Evolutionary conservation across 92 coral and sea anemone genomes (phyloP).

Genomic region (Parazoanthus darwini): DNA sequence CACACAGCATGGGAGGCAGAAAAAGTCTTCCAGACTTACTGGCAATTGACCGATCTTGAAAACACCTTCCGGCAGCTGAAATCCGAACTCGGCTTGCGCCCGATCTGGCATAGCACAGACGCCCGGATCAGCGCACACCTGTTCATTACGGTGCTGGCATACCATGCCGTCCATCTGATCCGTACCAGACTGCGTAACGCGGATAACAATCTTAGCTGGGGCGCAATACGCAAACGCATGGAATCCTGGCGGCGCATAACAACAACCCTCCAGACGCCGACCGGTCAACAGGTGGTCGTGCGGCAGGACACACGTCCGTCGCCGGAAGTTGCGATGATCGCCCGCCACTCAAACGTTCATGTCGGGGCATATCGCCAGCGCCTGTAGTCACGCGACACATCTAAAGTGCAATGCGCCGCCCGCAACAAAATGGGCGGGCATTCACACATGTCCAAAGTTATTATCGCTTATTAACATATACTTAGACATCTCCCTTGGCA

Average conservation of each 20-base stretch:
- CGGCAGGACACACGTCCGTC: slow-evolving; percentile 12
- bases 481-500: no score
- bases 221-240: slow-evolving; percentile 10
- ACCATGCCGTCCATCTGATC: slow-evolving; percentile 10
- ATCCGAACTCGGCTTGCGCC: slow-evolving; percentile 11
- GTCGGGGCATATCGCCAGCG: slow-evolving; percentile 12
- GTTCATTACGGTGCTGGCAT: slow-evolving; percentile 9
- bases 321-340: slow-evolving; percentile 11
- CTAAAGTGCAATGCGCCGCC: slow-evolving; percentile 11
- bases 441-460: neutral
- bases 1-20: slow-evolving; percentile 11
- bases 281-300: slow-evolving; percentile 4
- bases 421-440: slow-evolving; percentile 11
- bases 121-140: slow-evolving; percentile 12
- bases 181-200: slow-evolving; percentile 11
- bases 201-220: slow-evolving; percentile 8
- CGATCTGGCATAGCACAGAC: slow-evolving; percentile 10
- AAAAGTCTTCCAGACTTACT: slow-evolving; percentile 7
- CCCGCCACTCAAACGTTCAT: slow-evolving; percentile 10
- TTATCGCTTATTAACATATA: no score
- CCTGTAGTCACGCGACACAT: slow-evolving; percentile 10
- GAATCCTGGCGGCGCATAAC: slow-evolving; percentile 11
- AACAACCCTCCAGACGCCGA: slow-evolving; percentile 11
- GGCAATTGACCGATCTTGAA: slow-evolving; percentile 8
- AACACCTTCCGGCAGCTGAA: slow-evolving; percentile 10